Base-by-base conservation (phyloP, 2,888 invertebrate species). In the Ochlodes sylvanus region DNA sequence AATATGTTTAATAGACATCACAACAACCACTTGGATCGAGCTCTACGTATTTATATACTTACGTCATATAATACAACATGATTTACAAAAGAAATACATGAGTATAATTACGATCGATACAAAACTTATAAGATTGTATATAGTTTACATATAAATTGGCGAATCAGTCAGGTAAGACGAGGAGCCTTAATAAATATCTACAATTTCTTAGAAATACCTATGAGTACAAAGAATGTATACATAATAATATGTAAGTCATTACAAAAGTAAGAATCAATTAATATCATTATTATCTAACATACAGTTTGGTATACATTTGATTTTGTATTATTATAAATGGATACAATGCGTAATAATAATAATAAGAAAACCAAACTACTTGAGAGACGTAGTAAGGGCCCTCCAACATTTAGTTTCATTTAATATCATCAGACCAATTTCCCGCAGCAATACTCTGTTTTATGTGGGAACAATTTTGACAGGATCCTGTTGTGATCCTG, bases 1-100 rank as follows among this genome's bases (percentile, higher is more conserved):
- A 92, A 92, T 91, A 92, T 88, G 76, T 92, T 91, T 93, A 92
- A 91, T 92, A 92, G 90, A 93, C 92, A 88, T 89, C 91, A 92
- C 93, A 93, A 93, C 92, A 93, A 91, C 90, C 89, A 92, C 89
- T 91, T 90, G 92, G 92, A 92, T 88, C 79, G 82, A 89, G 79
- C 89, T 83, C 71, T 78, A 75, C 73, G 70, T 69, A 72, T 79
- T 72, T 76, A 81, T 82, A 79, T 73, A 79, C 70, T 77, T 79
- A 80, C 71, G 79, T 79, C 76, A 63, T 41, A 38, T 44, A 56
- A 68, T 63, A 61, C 55, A 57, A 68, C 68, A 52, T 63, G 50
- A 50, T 27, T 69, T 71, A 78, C 77, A 76, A 72, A 71, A 68
- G 65, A 69, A 68, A 70, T 68, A 60, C 61, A 56, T 32, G 41